Conservation (phyloP, 1,140 invertebrate genomes). For the Nebria ingens region DNA sequence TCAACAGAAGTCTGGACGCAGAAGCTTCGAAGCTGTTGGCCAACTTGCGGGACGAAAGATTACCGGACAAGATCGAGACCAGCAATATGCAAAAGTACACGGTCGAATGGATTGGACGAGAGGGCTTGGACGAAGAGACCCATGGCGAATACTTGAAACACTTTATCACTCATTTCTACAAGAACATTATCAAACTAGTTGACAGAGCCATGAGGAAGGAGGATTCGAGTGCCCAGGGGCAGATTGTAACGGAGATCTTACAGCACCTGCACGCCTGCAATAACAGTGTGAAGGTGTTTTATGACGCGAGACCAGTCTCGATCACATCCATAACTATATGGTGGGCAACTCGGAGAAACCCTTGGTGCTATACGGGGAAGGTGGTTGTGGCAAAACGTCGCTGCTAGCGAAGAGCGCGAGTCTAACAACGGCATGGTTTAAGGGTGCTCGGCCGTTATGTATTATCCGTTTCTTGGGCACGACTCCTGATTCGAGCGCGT, state of each 20-base stretch:
- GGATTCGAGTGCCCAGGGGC: constrained; percentile 84
- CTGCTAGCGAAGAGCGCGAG: constrained; percentile 87
- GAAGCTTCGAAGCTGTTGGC: constrained; percentile 86
- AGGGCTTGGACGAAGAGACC: constrained; percentile 85
- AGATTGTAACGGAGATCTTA: constrained; percentile 90
- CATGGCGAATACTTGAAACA: constrained; percentile 91
- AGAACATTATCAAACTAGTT: constrained; percentile 84
- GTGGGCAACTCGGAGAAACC: constrained; percentile 74
- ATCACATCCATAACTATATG: constrained; percentile 78
- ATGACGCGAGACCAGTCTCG: constrained; percentile 79
- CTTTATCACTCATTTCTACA: constrained; percentile 92
- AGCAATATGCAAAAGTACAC: constrained; percentile 86
- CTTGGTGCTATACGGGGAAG: constrained; percentile 88
- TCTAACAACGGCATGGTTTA: constrained; percentile 64
- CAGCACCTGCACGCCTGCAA: constrained; percentile 95
- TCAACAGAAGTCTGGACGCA: constrained; percentile 84
- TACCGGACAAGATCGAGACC: constrained; percentile 78
- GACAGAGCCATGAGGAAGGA: constrained; percentile 92
- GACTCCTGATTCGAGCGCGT: constrained; percentile 89
- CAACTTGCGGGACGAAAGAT: constrained; percentile 77
- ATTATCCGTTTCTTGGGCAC: constrained; percentile 92
- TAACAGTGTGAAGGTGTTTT: constrained; percentile 89
- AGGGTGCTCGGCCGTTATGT: constrained; percentile 66
- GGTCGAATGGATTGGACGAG: constrained; percentile 93
- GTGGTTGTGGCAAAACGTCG: constrained; percentile 95